A percentile compares a stretch with the other conserved stretches of the same genome.
Evolutionary conservation across 2,113 vertebrate species (phyloP).

Genomic region (Microtus ochrogaster): DNA sequence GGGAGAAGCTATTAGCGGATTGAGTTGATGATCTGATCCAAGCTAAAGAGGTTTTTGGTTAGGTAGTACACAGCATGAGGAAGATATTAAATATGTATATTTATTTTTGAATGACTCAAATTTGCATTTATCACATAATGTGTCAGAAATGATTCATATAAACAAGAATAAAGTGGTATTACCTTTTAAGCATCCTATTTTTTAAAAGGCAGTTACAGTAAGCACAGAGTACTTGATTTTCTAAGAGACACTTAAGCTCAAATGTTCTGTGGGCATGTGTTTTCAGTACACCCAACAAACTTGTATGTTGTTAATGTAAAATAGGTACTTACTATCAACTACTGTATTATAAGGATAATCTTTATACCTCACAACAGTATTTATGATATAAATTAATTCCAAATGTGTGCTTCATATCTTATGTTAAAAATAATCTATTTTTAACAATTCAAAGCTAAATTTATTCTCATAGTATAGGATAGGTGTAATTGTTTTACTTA

Average conservation of each 20-base stretch:
- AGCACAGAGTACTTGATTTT: slow-evolving; percentile 54
- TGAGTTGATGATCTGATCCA: slow-evolving; percentile 73
- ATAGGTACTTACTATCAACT: neutral
- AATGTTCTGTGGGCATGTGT: neutral
- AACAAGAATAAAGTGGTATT: slow-evolving; percentile 59
- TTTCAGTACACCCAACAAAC: neutral
- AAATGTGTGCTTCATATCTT: slow-evolving; percentile 4
- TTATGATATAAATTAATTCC: neutral
- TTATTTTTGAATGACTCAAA: slow-evolving; percentile 73
- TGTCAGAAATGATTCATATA: slow-evolving; percentile 69
- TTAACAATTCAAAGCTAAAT: neutral
- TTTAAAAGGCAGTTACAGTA: neutral
- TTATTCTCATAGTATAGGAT: neutral
- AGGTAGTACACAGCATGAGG: slow-evolving; percentile 49
- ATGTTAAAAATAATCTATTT: neutral
- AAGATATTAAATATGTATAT: slow-evolving; percentile 68
- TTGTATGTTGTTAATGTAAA: neutral
- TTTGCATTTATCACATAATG: slow-evolving; percentile 61
- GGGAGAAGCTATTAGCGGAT: slow-evolving; percentile 74
- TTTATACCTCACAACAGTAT: slow-evolving; percentile 14
- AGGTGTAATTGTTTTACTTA: neutral
- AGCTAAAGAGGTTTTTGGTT: slow-evolving; percentile 73
- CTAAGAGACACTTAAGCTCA: neutral
- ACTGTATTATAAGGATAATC: neutral
- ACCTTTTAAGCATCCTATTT: slow-evolving; percentile 49